phyloP scores from a whole-genome alignment of 2,113 vertebrate genomes.

The Pomatostomus ruficeps region DNA sequence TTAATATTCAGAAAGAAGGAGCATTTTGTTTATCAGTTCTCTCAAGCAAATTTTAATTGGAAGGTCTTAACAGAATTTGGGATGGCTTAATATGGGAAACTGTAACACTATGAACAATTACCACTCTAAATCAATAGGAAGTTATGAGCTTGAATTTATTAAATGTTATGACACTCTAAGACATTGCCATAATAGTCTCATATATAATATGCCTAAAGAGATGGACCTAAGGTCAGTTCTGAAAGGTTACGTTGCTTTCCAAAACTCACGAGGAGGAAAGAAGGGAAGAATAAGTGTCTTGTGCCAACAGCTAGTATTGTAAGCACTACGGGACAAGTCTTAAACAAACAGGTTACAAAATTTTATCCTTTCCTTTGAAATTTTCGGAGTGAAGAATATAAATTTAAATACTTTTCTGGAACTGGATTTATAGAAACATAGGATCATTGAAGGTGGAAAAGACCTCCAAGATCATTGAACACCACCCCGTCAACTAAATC shows the following conservation, averaged over 20 bases:
- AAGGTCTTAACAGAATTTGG: neutral
- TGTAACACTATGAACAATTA: neutral
- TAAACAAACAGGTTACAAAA: neutral
- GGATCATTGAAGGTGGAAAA: neutral
- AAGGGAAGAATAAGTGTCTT: neutral
- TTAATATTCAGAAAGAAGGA: neutral
- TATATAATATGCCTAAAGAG: neutral
- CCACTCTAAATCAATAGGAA: neutral
- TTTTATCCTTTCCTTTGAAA: neutral
- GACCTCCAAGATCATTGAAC: neutral
- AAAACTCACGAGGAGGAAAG: neutral
- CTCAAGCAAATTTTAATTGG: neutral
- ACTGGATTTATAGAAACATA: neutral
- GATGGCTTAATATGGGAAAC: neutral
- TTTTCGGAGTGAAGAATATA: neutral
- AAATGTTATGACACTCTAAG: slow-evolving; percentile 1
- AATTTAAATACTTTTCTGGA: neutral
- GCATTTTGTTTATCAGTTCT: neutral
- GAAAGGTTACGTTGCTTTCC: neutral
- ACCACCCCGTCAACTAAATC: neutral
- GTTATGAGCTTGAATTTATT: neutral
- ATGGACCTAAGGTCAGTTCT: neutral
- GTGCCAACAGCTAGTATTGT: neutral
- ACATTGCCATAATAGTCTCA: neutral
- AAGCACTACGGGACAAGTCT: neutral